Base-by-base conservation (phyloP, 2,113 vertebrate species). In the Prunella himalayana region DNA sequence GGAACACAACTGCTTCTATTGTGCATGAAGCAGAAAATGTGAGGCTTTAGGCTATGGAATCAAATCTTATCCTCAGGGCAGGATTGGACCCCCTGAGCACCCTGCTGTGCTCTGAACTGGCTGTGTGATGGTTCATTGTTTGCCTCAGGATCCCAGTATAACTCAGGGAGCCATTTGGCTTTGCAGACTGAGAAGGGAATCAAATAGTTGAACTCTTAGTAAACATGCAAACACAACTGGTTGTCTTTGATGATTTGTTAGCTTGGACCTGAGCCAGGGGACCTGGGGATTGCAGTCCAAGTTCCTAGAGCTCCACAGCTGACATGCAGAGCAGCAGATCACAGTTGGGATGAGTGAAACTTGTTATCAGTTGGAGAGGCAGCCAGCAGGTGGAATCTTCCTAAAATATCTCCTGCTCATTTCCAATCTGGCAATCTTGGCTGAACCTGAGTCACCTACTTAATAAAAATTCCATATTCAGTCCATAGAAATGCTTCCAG, bases 391-490 rank as follows among this genome's bases (percentile, higher is more conserved):
- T 88, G 90, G 97, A 97, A 96, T 97, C 92, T 92, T 95, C 97
- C 91, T 98, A 98, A 98, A 98, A 97, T 97, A 97, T 94, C 97
- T 98, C 97, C 97, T 89, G 88, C 94, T 96, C 97, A 91, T 98
- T 98, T 98, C 94, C 88, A 97, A 96, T 97, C 96, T 97, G 96
- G 97, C 98, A 98, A 97, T 98, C 97, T 98, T 98, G 98, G 98
- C 98, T 98, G 98, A 98, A 98, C 98, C 96, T 90, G 77, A 96
- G 88, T 97, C 96, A 97, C 95, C 95, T 94, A 88, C 97, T 98
- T 99, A 98, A 99, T 99, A 99, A 99, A 99, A 99, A 98, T 99
- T 99, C 98, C 98, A 98, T 97, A 98, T 98, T 98, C 98, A 96
- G 98, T 99, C 98, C 98, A 98, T 98, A 98, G 98, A 98, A 98